phyloP scores from a whole-genome alignment of 2,888 invertebrate species.

The Drosophila borealis region DNA sequence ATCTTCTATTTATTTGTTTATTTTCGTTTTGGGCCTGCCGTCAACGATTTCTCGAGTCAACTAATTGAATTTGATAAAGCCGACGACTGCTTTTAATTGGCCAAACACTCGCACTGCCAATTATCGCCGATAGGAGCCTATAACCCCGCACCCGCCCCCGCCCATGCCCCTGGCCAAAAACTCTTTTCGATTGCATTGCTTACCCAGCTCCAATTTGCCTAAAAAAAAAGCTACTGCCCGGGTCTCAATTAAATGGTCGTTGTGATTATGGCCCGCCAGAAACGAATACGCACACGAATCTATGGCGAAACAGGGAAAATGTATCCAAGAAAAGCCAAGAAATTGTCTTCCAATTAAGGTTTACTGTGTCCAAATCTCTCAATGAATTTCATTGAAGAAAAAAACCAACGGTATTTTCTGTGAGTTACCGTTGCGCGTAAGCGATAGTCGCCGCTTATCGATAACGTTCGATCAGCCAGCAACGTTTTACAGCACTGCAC shows the following conservation, averaged over 20 bases:
- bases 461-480: background rate
- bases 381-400: no score
- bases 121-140: slow-evolving; percentile 39
- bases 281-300: slow-evolving; percentile 6
- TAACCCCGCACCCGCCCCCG: background rate
- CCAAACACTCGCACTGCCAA: slow-evolving; percentile 56
- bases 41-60: slow-evolving; percentile 33
- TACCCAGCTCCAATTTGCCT: slow-evolving; percentile 32
- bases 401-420: no score
- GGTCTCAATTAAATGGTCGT: slow-evolving; percentile 37
- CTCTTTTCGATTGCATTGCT: slow-evolving; percentile 28
- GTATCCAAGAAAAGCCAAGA: no score
- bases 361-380: no score
- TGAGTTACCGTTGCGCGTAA: background rate
- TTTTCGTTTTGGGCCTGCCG: slow-evolving; percentile 13
- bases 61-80: slow-evolving; percentile 75
- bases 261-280: slow-evolving; percentile 41
- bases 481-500: slow-evolving; percentile 10
- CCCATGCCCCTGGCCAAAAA: background rate
- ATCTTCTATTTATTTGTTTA: slow-evolving; percentile 13
- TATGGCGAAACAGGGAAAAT: no score
- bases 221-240: slow-evolving; percentile 24
- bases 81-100: slow-evolving; percentile 67
- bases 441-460: background rate
- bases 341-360: no score